Evolutionary conservation across 2,113 vertebrate species (phyloP), one percentile per base, ranked within the genome.

Genomic region (Catharus fuscescens): DNA sequence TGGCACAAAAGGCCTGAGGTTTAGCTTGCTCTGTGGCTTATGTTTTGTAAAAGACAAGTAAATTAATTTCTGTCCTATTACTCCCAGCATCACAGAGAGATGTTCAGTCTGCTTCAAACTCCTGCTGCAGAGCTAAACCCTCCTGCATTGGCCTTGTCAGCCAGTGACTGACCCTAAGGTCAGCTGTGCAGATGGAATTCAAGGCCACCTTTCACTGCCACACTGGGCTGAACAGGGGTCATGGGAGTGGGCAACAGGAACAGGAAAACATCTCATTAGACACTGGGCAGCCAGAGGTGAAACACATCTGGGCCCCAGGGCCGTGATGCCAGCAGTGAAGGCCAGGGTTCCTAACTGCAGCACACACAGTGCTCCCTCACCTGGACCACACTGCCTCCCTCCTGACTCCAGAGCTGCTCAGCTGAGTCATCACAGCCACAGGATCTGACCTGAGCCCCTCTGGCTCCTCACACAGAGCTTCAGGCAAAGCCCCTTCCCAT

Each of bases 121-220:
- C 4, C 88, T 67, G 73, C 56, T 74, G 82, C 79, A 54, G 36
- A 82, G 50, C 19, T n/a, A 12, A 6, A 44, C 29, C 52, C 6
- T 42, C 21, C 78, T 36, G 16, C 0, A 0, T 9, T 73, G 69
- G 60, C 19, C 34, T 56, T 7, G 5, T 56, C 38, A 44, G 60
- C 34, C 53, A 36, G 42, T 0, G 0, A 2, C 20, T 36, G 59
- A 71, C 18, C 36, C 1, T 0, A 53, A 56, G 65, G 45, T 34
- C 54, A 57, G 65, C 82, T 57, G 34, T 26, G 77, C 45, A 32
- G 53, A 18, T 5, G 6, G 44, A 65, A 72, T 32, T 38, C 1
- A 4, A 8, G 67, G 69, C 15, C 52, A 31, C 34, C 10, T 29
- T 81, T n/a, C 61, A 8, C 11, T 79, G 38, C 40, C 47, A n/a